phyloP scores from a whole-genome alignment of 1,140 invertebrate genomes.

The Macrobrachium nipponense region DNA sequence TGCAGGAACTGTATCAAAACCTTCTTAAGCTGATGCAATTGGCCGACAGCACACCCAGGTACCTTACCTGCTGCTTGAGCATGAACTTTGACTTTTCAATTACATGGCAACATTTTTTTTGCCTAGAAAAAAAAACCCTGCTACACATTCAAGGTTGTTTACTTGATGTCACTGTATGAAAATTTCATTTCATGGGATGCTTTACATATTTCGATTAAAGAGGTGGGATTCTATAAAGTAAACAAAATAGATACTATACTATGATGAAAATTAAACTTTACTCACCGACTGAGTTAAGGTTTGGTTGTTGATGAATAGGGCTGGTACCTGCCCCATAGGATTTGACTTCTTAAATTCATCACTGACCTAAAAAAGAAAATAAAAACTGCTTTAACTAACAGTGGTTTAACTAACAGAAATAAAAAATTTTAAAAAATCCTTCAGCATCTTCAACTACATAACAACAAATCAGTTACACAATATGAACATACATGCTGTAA shows the following conservation, averaged over 20 bases:
- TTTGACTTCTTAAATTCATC: constrained; percentile 91
- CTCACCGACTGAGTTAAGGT: constrained; percentile 87
- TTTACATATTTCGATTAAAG: not conserved
- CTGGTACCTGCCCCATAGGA: constrained; percentile 94
- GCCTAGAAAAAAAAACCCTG: too few relatives aligned
- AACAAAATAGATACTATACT: not conserved
- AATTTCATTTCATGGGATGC: not conserved
- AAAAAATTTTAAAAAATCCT: not conserved
- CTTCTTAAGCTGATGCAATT: too few relatives aligned
- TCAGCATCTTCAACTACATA: not conserved
- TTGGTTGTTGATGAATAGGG: constrained; percentile 85
- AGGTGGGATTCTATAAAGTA: not conserved
- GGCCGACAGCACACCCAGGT: too few relatives aligned
- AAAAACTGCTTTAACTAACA: constrained; percentile 2
- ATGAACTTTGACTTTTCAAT: too few relatives aligned
- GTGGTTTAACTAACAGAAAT: not conserved
- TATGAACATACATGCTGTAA: too few relatives aligned
- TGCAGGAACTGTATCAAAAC: too few relatives aligned
- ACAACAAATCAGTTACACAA: too few relatives aligned
- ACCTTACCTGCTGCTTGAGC: too few relatives aligned
- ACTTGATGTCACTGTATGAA: too few relatives aligned
- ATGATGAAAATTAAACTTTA: constrained; percentile 30
- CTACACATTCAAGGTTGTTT: too few relatives aligned
- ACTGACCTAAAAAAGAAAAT: constrained; percentile 64
- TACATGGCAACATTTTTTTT: too few relatives aligned